Percentiles rank a stretch among this genome's conserved stretches.
These are phyloP conservation scores for Episyrphus balteatus DNA, from an alignment of 1,140 invertebrate genomes.

Conservation along the genomic window DNA sequence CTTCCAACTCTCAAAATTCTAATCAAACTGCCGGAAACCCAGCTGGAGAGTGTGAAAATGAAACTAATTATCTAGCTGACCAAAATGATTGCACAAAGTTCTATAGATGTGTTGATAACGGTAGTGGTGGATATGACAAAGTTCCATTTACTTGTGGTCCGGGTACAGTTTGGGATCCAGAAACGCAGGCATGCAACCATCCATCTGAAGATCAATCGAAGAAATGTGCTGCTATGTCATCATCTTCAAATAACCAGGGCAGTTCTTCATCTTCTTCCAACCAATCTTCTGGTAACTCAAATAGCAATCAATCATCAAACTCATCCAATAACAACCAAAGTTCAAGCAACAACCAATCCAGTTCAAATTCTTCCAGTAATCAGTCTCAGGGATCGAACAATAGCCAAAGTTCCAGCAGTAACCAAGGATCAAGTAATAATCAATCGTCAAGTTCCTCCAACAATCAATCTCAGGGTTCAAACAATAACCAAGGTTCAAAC, in stretches of 20 bases:
- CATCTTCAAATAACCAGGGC: slow-evolving; percentile 28
- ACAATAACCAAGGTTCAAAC: background rate
- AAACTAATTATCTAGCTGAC: slow-evolving; percentile 48
- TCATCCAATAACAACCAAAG: slow-evolving; percentile 1
- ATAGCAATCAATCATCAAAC: background rate
- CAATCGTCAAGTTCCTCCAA: background rate
- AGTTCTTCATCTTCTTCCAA: slow-evolving; percentile 18
- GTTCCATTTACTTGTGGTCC: slow-evolving; percentile 50
- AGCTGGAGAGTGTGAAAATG: slow-evolving; percentile 38
- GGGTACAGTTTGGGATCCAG: slow-evolving; percentile 46
- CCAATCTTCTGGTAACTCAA: slow-evolving; percentile 11
- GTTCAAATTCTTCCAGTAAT: background rate
- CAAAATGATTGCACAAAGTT: slow-evolving; percentile 46
- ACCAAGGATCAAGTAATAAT: background rate
- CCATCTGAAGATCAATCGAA: slow-evolving; percentile 47
- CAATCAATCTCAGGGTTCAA: background rate
- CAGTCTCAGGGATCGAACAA: background rate
- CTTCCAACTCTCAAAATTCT: slow-evolving; percentile 1
- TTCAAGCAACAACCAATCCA: background rate
- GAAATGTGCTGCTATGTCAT: slow-evolving; percentile 42
- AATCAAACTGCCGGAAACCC: slow-evolving; percentile 11
- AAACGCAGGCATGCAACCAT: slow-evolving; percentile 36
- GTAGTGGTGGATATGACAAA: slow-evolving; percentile 40
- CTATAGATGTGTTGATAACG: slow-evolving; percentile 53
- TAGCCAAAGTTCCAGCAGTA: slow-evolving; percentile 1